Conservation (phyloP, 2,888 invertebrate species). For the Hanleya hanleyi region DNA sequence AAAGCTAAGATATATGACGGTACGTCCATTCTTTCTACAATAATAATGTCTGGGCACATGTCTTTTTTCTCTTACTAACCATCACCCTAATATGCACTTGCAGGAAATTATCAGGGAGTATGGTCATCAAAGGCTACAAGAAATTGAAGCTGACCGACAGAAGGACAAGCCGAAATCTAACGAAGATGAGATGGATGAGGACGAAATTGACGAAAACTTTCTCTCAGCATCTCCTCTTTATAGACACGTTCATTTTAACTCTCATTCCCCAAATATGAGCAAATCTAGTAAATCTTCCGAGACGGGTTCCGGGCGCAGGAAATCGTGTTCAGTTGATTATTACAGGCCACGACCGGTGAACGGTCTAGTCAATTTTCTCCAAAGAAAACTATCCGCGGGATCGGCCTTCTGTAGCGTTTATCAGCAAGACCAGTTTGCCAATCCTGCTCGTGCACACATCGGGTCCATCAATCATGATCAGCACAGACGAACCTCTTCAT, state of each 20-base stretch:
- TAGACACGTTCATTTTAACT: conserved; percentile 5
- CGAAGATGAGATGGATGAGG: not conserved
- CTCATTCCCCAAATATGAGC: not conserved
- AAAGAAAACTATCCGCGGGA: not conserved
- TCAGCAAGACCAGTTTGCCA: not conserved
- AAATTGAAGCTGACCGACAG: conserved; percentile 59
- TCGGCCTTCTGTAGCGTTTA: not conserved
- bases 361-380: not conserved
- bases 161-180: conserved; percentile 40
- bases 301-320: not conserved
- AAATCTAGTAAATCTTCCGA: not conserved
- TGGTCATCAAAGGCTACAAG: conserved; percentile 57
- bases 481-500: not conserved
- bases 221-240: not conserved
- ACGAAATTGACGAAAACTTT: not conserved
- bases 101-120: conserved; percentile 64
- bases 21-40: no score
- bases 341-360: not conserved
- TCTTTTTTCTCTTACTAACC: not conserved
- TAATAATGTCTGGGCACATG: no score
- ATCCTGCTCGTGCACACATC: not conserved
- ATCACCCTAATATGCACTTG: conserved; percentile 14
- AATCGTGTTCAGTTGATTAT: not conserved
- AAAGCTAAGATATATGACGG: no score
- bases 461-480: not conserved